Evolutionary conservation across 2,888 invertebrate species (phyloP).

Genomic region (Nemotelus pantherinus): DNA sequence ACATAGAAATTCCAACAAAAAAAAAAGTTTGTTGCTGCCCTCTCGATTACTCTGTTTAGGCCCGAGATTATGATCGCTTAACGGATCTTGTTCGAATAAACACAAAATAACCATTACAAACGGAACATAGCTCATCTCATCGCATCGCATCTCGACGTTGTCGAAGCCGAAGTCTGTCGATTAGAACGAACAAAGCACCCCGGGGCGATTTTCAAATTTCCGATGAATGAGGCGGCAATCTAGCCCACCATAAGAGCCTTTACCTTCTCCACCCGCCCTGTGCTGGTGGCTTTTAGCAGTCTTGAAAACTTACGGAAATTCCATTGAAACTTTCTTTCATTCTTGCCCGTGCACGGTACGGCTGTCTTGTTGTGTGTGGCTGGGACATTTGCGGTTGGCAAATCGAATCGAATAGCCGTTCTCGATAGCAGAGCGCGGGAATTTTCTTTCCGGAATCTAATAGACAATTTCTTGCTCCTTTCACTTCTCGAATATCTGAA

Average conservation of each 20-base stretch:
- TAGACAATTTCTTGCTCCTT: conserved; percentile 26
- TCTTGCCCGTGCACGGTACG: not conserved
- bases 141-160: no score
- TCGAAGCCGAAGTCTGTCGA: not conserved
- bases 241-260: conserved; percentile 14
- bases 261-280: not conserved
- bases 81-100: no score
- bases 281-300: not conserved
- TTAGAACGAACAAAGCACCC: conserved; percentile 12
- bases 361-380: not conserved
- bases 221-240: conserved; percentile 26
- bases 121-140: no score
- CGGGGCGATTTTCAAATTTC: conserved; percentile 34
- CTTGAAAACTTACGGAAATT: conserved; percentile 3
- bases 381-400: not conserved
- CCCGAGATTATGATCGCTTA: no score
- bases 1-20: no score
- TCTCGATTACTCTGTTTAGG: no score
- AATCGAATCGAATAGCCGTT: not conserved
- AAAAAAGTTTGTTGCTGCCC: no score
- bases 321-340: conserved; percentile 27
- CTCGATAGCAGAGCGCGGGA: not conserved
- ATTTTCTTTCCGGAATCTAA: conserved; percentile 5
- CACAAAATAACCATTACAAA: no score
- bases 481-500: conserved; percentile 6